A percentile compares a stretch with the other conserved stretches of the same genome.
phyloP scores from a whole-genome alignment of 1,140 invertebrate genomes.

The Drosophila takahashii region DNA sequence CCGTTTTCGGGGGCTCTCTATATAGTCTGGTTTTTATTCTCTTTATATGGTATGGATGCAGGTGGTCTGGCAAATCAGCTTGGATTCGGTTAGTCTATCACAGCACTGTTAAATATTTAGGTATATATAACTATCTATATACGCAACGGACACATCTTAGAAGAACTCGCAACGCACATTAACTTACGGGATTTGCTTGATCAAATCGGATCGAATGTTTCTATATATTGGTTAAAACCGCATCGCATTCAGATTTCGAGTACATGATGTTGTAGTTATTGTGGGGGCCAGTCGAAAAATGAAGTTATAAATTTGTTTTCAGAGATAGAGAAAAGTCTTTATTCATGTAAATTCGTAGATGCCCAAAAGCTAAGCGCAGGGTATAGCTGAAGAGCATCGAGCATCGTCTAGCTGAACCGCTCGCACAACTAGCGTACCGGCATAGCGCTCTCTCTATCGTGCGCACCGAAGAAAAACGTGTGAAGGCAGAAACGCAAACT shows the following conservation, averaged over 20 bases:
- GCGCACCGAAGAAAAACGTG: too few relatives aligned
- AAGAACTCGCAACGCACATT: slow-evolving; percentile 68
- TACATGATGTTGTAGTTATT: slow-evolving; percentile 37
- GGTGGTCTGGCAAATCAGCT: slow-evolving; percentile 37
- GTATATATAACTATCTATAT: slow-evolving; percentile 46
- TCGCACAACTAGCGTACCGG: too few relatives aligned
- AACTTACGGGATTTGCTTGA: slow-evolving; percentile 65
- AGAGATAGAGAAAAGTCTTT: too few relatives aligned
- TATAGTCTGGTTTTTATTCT: slow-evolving; percentile 3
- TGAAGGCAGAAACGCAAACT: too few relatives aligned
- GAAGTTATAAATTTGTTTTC: too few relatives aligned
- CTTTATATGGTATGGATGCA: slow-evolving; percentile 25
- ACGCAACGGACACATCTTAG: slow-evolving; percentile 61
- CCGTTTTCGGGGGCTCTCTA: slow-evolving; percentile 27
- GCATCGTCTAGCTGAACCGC: too few relatives aligned
- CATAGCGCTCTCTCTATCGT: too few relatives aligned
- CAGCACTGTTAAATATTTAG: slow-evolving; percentile 75
- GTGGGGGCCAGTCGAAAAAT: too few relatives aligned
- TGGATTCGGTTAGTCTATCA: slow-evolving; percentile 75
- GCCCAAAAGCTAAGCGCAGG: too few relatives aligned
- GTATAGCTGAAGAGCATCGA: too few relatives aligned
- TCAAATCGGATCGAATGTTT: slow-evolving; percentile 35
- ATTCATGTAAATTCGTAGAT: too few relatives aligned
- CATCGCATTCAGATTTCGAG: slow-evolving; percentile 38
- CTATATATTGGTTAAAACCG: slow-evolving; percentile 49